These are phyloP conservation scores for Rhipidura dahli DNA, from an alignment of 2,113 vertebrate species.

Conservation along the genomic window DNA sequence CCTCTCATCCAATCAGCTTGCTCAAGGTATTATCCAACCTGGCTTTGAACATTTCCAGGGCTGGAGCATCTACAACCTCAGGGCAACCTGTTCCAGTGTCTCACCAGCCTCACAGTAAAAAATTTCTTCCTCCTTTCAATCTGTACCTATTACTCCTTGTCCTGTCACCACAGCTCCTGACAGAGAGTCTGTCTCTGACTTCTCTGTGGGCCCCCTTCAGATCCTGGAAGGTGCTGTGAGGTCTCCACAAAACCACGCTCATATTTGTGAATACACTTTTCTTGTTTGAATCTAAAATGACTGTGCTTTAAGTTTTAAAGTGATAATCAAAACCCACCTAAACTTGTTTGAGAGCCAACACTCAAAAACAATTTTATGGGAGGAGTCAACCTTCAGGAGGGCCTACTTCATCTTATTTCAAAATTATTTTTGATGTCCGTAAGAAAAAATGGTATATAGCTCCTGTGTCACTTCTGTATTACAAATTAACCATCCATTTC, in stretches of 20 bases:
- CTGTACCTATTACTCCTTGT: background rate
- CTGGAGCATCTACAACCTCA: background rate
- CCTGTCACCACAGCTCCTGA: background rate
- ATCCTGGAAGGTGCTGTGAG: background rate
- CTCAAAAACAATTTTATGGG: background rate
- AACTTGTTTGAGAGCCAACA: background rate
- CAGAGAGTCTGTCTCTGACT: background rate
- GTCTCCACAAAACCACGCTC: background rate
- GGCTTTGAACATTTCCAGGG: background rate
- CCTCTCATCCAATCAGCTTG: background rate
- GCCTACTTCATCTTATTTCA: background rate
- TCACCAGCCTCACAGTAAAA: background rate
- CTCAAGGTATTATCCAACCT: background rate
- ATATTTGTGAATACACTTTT: fast-evolving
- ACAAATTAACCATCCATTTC: background rate
- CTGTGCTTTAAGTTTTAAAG: background rate
- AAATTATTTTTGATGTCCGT: background rate
- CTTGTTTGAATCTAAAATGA: background rate
- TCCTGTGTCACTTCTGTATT: background rate
- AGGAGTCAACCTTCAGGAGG: background rate
- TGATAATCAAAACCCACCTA: background rate
- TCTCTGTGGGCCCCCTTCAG: background rate
- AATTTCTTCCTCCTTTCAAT: background rate
- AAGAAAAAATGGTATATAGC: background rate
- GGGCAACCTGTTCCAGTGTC: background rate